Percentiles rank a stretch among this genome's conserved stretches.
Evolutionary conservation across 2,113 vertebrate species (phyloP).

Genomic region (Nerophis ophidion): DNA sequence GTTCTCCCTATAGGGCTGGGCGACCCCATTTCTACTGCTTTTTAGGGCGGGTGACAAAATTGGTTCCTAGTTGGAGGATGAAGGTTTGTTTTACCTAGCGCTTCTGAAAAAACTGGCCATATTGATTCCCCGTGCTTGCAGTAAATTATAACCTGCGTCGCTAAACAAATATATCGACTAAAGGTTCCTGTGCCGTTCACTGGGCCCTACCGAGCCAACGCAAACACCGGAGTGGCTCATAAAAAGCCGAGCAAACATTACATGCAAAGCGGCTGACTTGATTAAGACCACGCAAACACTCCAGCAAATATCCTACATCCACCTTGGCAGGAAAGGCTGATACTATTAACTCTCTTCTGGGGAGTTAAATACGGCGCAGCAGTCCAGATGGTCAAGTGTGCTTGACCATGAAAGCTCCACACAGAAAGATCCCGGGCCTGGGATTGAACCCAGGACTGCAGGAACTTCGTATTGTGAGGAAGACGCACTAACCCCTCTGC

Average conservation of each 20-base stretch:
- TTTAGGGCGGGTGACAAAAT: too few species aligned
- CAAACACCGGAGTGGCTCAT: conserved; percentile 25
- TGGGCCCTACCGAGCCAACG: conserved; percentile 1
- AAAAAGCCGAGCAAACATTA: conserved; percentile 39
- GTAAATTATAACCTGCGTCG: neutral
- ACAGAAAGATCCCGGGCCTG: too few species aligned
- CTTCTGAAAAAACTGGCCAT: neutral
- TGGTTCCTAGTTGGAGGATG: too few species aligned
- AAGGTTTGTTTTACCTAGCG: too few species aligned
- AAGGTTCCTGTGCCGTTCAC: too few species aligned
- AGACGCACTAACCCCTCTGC: too few species aligned
- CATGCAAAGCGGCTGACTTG: conserved; percentile 17
- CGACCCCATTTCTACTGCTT: too few species aligned
- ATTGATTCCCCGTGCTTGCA: neutral
- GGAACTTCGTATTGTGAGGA: too few species aligned
- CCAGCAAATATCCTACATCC: conserved; percentile 25
- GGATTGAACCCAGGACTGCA: too few species aligned
- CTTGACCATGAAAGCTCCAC: too few species aligned
- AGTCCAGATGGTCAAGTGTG: neutral
- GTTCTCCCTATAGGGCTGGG: too few species aligned
- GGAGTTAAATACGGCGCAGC: conserved; percentile 10
- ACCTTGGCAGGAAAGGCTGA: conserved; percentile 18
- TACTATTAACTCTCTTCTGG: conserved; percentile 9
- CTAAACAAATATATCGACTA: conserved; percentile 1
- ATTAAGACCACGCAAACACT: conserved; percentile 35